These are phyloP conservation scores for Melieria omissa DNA, from an alignment of 2,888 invertebrate species.

Conservation along the genomic window DNA sequence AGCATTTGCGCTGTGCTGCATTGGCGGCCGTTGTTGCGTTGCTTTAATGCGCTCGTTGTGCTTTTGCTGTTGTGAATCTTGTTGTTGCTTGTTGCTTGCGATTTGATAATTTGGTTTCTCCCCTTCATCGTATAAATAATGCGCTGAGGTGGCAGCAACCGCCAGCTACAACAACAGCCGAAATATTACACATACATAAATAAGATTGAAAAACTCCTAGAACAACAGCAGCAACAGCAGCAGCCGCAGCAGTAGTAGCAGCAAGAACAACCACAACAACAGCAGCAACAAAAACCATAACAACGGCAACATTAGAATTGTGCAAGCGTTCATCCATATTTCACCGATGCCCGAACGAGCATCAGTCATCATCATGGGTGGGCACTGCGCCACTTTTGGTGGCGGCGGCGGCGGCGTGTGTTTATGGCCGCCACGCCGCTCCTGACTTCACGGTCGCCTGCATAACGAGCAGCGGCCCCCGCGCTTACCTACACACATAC, in stretches of 20 bases:
- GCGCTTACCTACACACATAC: no score
- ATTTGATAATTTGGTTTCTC: not conserved
- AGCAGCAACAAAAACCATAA: not conserved
- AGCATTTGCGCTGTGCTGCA: not conserved
- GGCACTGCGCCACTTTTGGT: not conserved
- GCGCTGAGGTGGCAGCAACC: not conserved
- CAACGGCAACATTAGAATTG: not conserved
- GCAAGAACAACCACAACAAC: not conserved
- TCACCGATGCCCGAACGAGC: not conserved
- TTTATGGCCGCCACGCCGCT: no score
- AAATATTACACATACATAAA: no score
- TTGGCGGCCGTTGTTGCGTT: not conserved
- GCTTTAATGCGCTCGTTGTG: no score
- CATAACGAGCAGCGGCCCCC: no score
- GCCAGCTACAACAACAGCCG: no score
- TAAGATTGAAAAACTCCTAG: no score
- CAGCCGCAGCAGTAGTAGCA: no score
- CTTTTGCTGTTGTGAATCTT: not conserved
- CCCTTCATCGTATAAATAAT: constrained; percentile 4
- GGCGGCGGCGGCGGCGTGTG: no score
- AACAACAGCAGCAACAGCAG: no score
- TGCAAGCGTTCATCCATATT: constrained; percentile 1
- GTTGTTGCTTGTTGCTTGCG: not conserved
- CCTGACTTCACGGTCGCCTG: no score
- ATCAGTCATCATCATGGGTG: not conserved